phyloP scores from a whole-genome alignment of 2,797 vertebrate genomes.

The Uromys caudimaculatus region DNA sequence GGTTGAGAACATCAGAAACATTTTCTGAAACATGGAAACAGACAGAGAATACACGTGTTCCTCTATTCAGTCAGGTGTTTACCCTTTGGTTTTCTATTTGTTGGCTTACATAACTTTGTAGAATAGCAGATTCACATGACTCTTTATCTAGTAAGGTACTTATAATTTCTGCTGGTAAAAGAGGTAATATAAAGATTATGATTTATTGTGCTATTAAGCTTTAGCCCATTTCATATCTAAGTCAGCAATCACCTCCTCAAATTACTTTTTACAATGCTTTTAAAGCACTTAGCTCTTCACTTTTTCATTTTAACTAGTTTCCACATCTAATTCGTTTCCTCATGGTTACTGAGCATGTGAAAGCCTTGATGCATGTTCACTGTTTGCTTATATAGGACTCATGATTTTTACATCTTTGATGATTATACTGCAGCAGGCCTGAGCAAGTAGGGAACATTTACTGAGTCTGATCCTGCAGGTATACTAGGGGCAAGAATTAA shows the following conservation, averaged over 20 bases:
- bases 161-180: conserved; percentile 9
- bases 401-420: not conserved
- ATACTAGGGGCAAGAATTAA: not conserved
- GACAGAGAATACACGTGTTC: not conserved
- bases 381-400: not conserved
- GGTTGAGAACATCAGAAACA: not conserved
- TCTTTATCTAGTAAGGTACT: not conserved
- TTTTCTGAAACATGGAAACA: not conserved
- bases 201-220: not conserved
- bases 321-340: not conserved
- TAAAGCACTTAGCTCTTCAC: not conserved
- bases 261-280: not conserved
- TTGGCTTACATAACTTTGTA: not conserved
- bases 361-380: not conserved
- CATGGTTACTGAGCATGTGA: not conserved
- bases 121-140: not conserved
- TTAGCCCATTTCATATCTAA: not conserved
- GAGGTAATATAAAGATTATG: not conserved
- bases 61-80: not conserved
- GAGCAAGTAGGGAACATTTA: not conserved
- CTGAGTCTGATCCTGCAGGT: not conserved
- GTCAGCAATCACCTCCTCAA: not conserved
- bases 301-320: conserved; percentile 24
- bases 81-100: not conserved
- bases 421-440: not conserved